Evolutionary conservation across 2,113 vertebrate species (phyloP).

Genomic region (Gymnobelideus leadbeateri): DNA sequence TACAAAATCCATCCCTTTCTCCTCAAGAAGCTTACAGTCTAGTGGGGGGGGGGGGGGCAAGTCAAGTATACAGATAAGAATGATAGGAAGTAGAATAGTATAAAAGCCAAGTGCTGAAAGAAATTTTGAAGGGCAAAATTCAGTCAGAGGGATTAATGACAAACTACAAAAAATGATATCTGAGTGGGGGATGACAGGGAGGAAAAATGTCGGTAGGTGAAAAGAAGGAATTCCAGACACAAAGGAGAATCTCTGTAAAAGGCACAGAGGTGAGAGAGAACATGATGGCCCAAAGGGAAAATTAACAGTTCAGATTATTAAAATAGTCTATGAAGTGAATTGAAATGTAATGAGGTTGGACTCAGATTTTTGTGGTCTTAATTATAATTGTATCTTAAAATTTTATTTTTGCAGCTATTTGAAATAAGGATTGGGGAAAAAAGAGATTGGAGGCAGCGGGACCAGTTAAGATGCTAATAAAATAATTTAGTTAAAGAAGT

Average conservation of each 20-base stretch:
- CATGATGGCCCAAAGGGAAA: not conserved
- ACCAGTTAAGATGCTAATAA: not conserved
- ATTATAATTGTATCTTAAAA: not conserved
- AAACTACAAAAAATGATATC: not conserved
- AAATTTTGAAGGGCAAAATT: not conserved
- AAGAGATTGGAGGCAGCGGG: not conserved
- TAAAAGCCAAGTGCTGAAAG: not conserved
- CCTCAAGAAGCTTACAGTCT: not conserved
- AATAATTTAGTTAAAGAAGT: not conserved
- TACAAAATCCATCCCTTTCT: not conserved
- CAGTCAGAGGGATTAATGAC: not conserved
- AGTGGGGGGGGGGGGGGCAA: not conserved
- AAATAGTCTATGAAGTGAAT: not conserved
- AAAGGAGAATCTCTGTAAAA: not conserved
- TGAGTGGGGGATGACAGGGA: not conserved
- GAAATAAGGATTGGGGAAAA: not conserved
- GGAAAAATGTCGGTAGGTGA: not conserved
- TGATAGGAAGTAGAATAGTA: not conserved
- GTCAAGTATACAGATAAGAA: not conserved
- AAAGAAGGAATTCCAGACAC: not conserved
- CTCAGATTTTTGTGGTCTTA: not conserved
- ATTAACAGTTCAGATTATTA: not conserved
- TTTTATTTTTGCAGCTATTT: not conserved
- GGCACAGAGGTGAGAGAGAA: not conserved
- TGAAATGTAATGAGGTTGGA: not conserved